Evolutionary conservation across 2,797 vertebrate genomes (phyloP), one percentile per base, ranked within the genome.

Genomic region (Orestias chungarensis): DNA sequence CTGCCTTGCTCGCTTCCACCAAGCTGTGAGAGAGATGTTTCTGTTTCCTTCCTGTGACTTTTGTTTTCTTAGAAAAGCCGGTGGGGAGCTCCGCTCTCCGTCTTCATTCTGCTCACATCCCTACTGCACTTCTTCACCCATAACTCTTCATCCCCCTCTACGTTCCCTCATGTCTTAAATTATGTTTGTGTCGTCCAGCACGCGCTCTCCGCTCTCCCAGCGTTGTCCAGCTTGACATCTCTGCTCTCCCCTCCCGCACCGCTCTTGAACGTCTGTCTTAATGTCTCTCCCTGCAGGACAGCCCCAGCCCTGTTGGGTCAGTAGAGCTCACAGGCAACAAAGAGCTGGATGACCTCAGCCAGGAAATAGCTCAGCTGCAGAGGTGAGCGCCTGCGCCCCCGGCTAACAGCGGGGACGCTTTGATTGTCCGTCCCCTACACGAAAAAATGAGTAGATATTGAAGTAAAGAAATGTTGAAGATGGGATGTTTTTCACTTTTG

Each of bases 321-420:
- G 95, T 91, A n/a, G 97, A 99, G 79, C 94, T 96, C 78, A 96
- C 94, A 2, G 98, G 97, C 6, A 94, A 96, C 88, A 99, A 98
- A 91, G 97, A 99, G 78, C 95, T 99, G 20, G 97, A 98, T 82
- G 96, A 97, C 80, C 96, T 99, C 68, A 96, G 95, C 80, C 96
- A 97, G 87, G 97, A 99, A 94, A 96, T 99, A 42, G 93, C 96
- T 54, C 96, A 97, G 89, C 92, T 99, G 81, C 97, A 98, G 89
- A 97, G 97, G 98, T 99, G 89, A 93, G 90, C 75, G 65, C 62
- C 76, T 70, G 79, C 67, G 73, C 76, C 70, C n/a, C 81, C 43
- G 68, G 73, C 78, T 71, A 76, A 75, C 82, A 82, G 75, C 72
- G 80, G 79, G 66, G 74, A 33, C 15, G 70, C 70, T 82, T 86